Percentiles rank a stretch among this genome's conserved stretches.
Evolutionary conservation across 2,797 vertebrate genomes (phyloP).

Genomic region (Megalops cyprinoides): DNA sequence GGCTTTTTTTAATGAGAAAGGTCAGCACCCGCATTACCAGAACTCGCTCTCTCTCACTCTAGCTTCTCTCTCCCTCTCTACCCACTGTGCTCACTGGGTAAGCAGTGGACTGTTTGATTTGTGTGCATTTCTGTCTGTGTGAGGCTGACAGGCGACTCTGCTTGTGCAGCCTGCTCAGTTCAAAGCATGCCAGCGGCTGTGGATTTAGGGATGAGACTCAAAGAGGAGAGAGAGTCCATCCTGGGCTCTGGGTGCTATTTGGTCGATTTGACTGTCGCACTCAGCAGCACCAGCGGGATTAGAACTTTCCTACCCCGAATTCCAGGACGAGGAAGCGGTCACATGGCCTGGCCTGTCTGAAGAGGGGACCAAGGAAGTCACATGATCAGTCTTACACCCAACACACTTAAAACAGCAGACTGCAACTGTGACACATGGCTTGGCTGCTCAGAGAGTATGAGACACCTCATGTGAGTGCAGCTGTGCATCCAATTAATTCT

Average conservation of each 20-base stretch:
- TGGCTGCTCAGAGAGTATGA: background rate
- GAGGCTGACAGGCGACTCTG: background rate
- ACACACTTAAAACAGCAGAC: background rate
- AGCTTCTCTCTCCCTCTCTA: background rate
- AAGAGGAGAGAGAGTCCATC: constrained; percentile 1
- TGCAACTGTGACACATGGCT: background rate
- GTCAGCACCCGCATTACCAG: constrained; percentile 19
- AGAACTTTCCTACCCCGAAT: background rate
- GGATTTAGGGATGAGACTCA: constrained; percentile 3
- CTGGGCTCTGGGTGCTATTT: background rate
- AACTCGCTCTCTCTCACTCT: background rate
- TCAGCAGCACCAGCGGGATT: constrained; percentile 3
- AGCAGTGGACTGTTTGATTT: background rate
- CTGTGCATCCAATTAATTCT: background rate
- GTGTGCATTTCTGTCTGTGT: constrained; percentile 20
- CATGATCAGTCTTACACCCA: background rate
- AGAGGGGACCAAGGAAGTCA: background rate
- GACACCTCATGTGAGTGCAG: background rate
- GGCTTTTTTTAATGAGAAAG: constrained; percentile 12
- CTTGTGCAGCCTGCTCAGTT: background rate
- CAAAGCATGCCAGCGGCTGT: background rate
- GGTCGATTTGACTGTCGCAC: constrained; percentile 6
- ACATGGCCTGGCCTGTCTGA: background rate
- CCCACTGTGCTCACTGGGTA: background rate
- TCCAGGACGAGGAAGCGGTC: background rate